Evolutionary conservation across 2,113 vertebrate genomes (phyloP).

Genomic region (Mirza zaza): DNA sequence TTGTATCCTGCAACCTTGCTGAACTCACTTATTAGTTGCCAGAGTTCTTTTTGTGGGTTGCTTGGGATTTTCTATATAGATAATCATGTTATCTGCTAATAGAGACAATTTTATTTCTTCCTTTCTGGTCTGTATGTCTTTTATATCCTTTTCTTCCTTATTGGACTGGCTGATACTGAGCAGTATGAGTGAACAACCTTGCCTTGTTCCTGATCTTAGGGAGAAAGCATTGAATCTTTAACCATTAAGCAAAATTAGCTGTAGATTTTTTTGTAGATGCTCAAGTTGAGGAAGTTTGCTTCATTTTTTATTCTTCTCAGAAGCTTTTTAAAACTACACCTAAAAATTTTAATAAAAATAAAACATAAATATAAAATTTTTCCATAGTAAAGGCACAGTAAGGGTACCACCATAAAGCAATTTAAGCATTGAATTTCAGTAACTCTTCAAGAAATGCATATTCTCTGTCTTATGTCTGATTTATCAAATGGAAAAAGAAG

Average conservation of each 20-base stretch:
- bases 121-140: neutral
- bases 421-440: neutral
- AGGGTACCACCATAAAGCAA: neutral
- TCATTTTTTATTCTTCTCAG: neutral
- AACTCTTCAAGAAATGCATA: neutral
- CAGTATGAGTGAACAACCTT: neutral
- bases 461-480: neutral
- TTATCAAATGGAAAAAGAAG: neutral
- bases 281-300: neutral
- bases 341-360: neutral
- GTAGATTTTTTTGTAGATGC: neutral
- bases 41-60: neutral
- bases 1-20: too few species aligned
- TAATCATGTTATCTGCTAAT: neutral
- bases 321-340: neutral
- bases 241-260: neutral
- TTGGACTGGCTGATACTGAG: neutral
- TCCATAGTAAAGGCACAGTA: neutral
- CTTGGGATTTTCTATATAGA: neutral
- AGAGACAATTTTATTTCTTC: neutral
- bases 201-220: neutral
- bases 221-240: neutral
- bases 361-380: neutral
- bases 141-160: neutral
- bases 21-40: neutral